These are phyloP conservation scores for Sciurus vulgaris DNA, from an alignment of 2,797 vertebrate genomes.

Conservation along the genomic window DNA sequence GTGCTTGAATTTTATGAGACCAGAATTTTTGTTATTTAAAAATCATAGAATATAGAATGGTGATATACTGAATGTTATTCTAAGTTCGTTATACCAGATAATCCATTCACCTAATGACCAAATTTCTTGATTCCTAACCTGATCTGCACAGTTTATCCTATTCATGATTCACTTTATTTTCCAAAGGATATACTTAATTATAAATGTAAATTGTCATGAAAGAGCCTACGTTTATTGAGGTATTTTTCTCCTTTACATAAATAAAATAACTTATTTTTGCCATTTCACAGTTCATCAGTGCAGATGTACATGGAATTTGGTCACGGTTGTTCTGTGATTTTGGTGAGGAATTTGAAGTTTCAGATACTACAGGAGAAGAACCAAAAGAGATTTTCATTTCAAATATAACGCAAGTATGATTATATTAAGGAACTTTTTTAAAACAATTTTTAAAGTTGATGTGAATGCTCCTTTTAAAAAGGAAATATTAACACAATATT, in stretches of 20 bases:
- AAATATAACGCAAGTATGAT: slow-evolving; percentile 94
- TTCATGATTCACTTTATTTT: slow-evolving; percentile 44
- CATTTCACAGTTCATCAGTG: slow-evolving; percentile 93
- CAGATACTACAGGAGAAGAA: slow-evolving; percentile 97
- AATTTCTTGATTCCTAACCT: slow-evolving; percentile 21
- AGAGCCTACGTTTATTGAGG: not conserved
- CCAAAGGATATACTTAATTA: slow-evolving; percentile 33
- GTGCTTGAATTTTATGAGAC: slow-evolving; percentile 45
- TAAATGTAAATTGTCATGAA: slow-evolving; percentile 13
- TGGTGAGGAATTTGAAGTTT: slow-evolving; percentile 96
- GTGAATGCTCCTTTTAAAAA: slow-evolving; percentile 25
- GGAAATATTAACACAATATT: slow-evolving; percentile 26
- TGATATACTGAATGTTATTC: not conserved
- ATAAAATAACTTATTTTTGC: slow-evolving; percentile 65
- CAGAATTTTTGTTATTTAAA: slow-evolving; percentile 49
- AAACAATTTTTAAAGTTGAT: not conserved
- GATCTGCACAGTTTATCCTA: not conserved
- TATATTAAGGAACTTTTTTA: slow-evolving; percentile 1
- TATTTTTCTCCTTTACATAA: not conserved
- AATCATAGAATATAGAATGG: not conserved
- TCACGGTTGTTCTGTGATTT: slow-evolving; percentile 98
- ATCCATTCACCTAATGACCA: not conserved
- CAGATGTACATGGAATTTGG: slow-evolving; percentile 95
- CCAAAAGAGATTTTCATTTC: slow-evolving; percentile 98
- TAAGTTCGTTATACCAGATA: slow-evolving; percentile 13